Conservation (phyloP, 2,797 vertebrate species). For the Bufotes viridis region DNA sequence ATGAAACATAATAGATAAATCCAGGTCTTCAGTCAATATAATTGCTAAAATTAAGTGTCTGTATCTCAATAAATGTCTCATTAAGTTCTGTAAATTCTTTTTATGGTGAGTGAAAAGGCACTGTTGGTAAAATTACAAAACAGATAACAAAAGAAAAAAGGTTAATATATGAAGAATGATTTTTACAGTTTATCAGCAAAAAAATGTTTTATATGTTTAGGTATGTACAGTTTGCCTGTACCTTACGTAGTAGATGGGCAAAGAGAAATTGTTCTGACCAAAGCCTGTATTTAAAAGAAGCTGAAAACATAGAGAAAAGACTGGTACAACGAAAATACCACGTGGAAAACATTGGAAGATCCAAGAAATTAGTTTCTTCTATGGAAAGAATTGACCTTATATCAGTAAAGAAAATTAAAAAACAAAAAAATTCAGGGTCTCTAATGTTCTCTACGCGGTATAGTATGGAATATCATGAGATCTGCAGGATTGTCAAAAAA, state of each 20-base stretch:
- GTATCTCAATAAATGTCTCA: constrained; percentile 6
- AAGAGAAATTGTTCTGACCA: no score
- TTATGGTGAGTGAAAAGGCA: neutral
- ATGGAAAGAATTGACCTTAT: no score
- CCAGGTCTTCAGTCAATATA: neutral
- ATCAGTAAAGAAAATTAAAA: no score
- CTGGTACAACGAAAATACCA: no score
- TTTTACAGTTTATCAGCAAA: neutral
- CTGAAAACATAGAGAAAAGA: no score
- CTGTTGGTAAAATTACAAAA: neutral
- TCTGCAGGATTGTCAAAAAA: no score
- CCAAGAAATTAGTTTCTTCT: no score
- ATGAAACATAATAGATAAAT: neutral
- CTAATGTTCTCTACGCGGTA: no score
- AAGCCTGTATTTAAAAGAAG: no score
- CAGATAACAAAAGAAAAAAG: neutral
- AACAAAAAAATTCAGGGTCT: no score
- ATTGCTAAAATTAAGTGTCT: constrained; percentile 5
- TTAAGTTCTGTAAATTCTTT: constrained; percentile 1
- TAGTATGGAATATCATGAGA: no score
- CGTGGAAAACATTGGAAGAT: no score
- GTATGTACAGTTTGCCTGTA: neutral
- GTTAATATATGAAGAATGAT: neutral
- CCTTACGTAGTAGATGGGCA: neutral
- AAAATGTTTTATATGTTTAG: neutral